A percentile compares a stretch with the other conserved stretches of the same genome.
Evolutionary conservation across 2,888 invertebrate species (phyloP).

Genomic region (Nowickia ferox): DNA sequence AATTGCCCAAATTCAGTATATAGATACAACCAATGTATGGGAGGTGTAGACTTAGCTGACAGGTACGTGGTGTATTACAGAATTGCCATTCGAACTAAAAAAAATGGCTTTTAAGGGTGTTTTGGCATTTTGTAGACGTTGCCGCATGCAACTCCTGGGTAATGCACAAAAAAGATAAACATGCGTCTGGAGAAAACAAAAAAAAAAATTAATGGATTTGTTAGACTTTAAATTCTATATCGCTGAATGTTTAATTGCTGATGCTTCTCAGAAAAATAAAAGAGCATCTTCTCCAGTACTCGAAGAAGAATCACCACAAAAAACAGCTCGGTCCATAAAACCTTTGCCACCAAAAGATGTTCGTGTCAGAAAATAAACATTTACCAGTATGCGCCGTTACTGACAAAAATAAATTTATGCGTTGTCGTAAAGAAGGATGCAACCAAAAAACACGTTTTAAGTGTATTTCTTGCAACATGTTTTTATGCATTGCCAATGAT

Average conservation of each 20-base stretch:
- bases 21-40: background rate
- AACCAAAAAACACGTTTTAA: constrained; percentile 15
- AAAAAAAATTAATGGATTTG: too few relatives aligned
- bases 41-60: background rate
- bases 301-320: too few relatives aligned
- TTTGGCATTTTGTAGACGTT: constrained; percentile 26
- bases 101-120: constrained; percentile 29
- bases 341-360: too few relatives aligned
- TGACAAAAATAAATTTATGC: too few relatives aligned
- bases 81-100: constrained; percentile 32
- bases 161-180: constrained; percentile 19
- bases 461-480: constrained; percentile 13
- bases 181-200: background rate
- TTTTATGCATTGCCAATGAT: constrained; percentile 11
- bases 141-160: constrained; percentile 26
- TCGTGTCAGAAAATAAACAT: too few relatives aligned
- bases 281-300: too few relatives aligned
- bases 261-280: too few relatives aligned
- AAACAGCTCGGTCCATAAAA: too few relatives aligned
- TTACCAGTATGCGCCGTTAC: too few relatives aligned
- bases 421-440: background rate
- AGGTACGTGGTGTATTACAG: constrained; percentile 18
- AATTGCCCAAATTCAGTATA: background rate
- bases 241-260: too few relatives aligned
- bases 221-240: too few relatives aligned